Base-by-base conservation (phyloP, 2,888 invertebrate genomes). In the Poecilobothrus nobilitatus region DNA sequence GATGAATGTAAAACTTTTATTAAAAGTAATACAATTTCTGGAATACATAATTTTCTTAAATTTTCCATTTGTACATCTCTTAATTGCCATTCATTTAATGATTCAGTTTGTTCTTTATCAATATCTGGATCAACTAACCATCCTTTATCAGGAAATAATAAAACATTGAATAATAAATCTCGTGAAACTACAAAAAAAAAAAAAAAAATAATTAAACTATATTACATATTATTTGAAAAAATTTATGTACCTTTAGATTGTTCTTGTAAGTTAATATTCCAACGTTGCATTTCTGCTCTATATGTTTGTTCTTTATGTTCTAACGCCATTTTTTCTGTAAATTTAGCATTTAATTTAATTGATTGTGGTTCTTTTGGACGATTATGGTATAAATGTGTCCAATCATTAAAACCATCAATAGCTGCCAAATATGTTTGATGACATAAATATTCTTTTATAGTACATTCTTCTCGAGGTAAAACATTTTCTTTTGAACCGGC, bases 101-200 rank as follows among this genome's bases (percentile, higher is more conserved):
- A 74, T 65, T 79, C 76, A n/a, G 75, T 74, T 0, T 84, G 84
- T 70, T 84, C 84, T 68, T 84, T 83, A 21, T 84, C 81, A 65
- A 84, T 84, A 73, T 80, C 84, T 20, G 87, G 85, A 78, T 95
- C 95, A 65, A 88, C 86, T 70, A 97, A 85, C 96, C 96, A 97
- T 7, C 96, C 95, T 34, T 89, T 91, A 74, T 93, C 91, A 4
- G 95, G 93, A 78, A 97, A 96, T 12, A 94, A 80, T 61, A 97
- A 79, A 0, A 96, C 91, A 81, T 95, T 95, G 80, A 91, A 94
- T 9, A 97, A 83, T 67, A 91, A 84, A 71, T 89, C 89, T 74
- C 90, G 90, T 0, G 93, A 90, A 69, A 87, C 89, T 89, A 85
- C n/a, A n/a, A n/a, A 76, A 70, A 80, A 78, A 66, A 65, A 3